phyloP scores from a whole-genome alignment of 2,888 invertebrate species.

The Diabrotica balteata region DNA sequence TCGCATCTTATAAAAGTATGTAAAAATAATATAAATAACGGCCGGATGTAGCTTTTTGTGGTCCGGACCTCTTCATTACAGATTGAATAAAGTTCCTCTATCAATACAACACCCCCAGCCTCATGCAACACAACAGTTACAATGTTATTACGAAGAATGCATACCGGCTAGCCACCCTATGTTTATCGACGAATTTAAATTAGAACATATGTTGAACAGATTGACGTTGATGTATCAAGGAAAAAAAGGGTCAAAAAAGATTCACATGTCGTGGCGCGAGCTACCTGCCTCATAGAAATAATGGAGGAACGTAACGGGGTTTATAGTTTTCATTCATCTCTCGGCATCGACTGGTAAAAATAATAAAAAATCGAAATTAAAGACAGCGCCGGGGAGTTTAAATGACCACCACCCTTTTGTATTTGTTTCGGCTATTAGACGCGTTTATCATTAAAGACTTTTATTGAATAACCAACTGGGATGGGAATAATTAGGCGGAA shows the following conservation, averaged over 20 bases:
- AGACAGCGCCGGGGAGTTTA: constrained; percentile 29
- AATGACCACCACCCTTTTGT: constrained; percentile 38
- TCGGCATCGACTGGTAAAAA: constrained; percentile 45
- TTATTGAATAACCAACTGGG: constrained; percentile 38
- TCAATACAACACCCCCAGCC: not conserved
- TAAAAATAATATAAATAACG: not conserved
- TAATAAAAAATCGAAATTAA: constrained; percentile 43
- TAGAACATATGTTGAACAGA: constrained; percentile 48
- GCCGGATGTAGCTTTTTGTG: no score
- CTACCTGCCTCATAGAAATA: constrained; percentile 51
- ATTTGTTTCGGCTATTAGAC: constrained; percentile 40
- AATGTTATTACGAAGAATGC: constrained; percentile 28
- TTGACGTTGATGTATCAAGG: constrained; percentile 37
- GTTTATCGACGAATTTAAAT: constrained; percentile 40
- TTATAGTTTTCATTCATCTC: constrained; percentile 52
- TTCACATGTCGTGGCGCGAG: constrained; percentile 43
- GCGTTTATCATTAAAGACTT: constrained; percentile 31
- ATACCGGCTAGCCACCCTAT: constrained; percentile 29
- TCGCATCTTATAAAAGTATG: no score
- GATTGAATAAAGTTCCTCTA: not conserved
- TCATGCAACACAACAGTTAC: constrained; percentile 23
- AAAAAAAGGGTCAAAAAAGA: constrained; percentile 31
- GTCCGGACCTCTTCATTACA: no score
- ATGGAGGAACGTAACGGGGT: constrained; percentile 51
- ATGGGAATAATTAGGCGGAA: constrained; percentile 21